phyloP scores from a whole-genome alignment of 2,797 vertebrate species.

The Leucoraja ocellata region DNA sequence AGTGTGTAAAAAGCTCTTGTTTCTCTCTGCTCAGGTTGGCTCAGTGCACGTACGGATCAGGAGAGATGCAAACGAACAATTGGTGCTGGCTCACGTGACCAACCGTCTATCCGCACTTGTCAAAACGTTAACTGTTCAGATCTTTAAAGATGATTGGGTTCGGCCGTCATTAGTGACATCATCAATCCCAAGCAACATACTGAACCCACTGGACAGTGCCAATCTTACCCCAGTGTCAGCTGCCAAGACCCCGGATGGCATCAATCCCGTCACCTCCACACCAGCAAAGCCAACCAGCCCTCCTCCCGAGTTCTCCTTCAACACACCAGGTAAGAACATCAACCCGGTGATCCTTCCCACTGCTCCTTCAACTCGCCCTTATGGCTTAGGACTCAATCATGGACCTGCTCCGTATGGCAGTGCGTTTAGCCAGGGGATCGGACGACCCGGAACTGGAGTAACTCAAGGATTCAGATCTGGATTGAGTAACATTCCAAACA shows the following conservation, averaged over 20 bases:
- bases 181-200: slow-evolving; percentile 62
- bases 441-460: slow-evolving; percentile 55
- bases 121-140: slow-evolving; percentile 82
- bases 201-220: slow-evolving; percentile 65
- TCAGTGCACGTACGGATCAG: slow-evolving; percentile 91
- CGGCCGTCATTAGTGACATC: slow-evolving; percentile 71
- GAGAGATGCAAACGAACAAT: slow-evolving; percentile 90
- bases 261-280: slow-evolving; percentile 77
- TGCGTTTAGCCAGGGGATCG: slow-evolving; percentile 63
- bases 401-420: slow-evolving; percentile 61
- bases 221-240: slow-evolving; percentile 53
- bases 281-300: slow-evolving; percentile 79
- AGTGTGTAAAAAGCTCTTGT: slow-evolving; percentile 38
- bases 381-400: slow-evolving; percentile 67
- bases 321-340: slow-evolving; percentile 78
- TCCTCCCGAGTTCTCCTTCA: slow-evolving; percentile 87
- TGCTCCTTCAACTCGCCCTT: slow-evolving; percentile 65
- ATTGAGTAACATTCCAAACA: slow-evolving; percentile 60
- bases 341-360: slow-evolving; percentile 69
- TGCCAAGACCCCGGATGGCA: slow-evolving; percentile 52
- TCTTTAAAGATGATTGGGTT: slow-evolving; percentile 94
- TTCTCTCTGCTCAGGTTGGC: slow-evolving; percentile 69
- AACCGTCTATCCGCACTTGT: slow-evolving; percentile 81
- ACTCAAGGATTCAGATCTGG: slow-evolving; percentile 76
- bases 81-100: slow-evolving; percentile 93